A percentile compares a stretch with the other conserved stretches of the same genome.
These are phyloP conservation scores for Bryconaethiops microstoma DNA, from an alignment of 2,797 vertebrate genomes.

Conservation along the genomic window DNA sequence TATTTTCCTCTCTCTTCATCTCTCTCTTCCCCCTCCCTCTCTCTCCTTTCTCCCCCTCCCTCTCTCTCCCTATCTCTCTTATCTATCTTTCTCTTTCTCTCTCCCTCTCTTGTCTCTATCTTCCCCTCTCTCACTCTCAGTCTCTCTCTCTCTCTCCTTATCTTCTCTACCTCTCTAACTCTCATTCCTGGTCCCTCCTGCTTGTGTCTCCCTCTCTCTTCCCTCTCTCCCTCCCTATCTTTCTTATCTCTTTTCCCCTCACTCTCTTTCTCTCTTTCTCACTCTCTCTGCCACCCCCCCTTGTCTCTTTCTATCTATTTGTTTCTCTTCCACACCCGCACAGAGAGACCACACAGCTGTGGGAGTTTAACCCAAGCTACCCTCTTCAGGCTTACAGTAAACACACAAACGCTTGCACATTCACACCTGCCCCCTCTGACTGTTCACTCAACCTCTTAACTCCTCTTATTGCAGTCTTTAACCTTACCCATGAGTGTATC, in stretches of 20 bases:
- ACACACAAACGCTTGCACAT: background rate
- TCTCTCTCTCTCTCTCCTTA: too few species aligned
- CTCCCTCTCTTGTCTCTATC: too few species aligned
- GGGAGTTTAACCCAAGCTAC: background rate
- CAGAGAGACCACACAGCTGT: background rate
- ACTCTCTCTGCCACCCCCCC: background rate
- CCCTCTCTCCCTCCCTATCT: too few species aligned
- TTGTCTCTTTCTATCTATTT: background rate
- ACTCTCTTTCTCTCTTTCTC: too few species aligned
- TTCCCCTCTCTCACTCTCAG: background rate
- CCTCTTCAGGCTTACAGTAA: background rate
- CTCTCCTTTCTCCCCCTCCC: too few species aligned
- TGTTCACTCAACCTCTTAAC: background rate
- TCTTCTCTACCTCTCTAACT: background rate
- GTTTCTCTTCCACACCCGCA: background rate
- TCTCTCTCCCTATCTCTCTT: too few species aligned
- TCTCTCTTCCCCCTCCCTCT: too few species aligned
- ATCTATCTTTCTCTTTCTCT: too few species aligned
- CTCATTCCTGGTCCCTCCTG: background rate
- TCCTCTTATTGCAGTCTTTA: background rate
- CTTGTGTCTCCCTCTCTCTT: too few species aligned
- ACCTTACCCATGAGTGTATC: constrained; percentile 13
- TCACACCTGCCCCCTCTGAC: background rate
- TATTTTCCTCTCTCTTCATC: too few species aligned
- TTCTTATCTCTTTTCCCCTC: too few species aligned